Base-by-base conservation (phyloP, 2,113 vertebrate genomes). In the Oreochromis spilurus region DNA sequence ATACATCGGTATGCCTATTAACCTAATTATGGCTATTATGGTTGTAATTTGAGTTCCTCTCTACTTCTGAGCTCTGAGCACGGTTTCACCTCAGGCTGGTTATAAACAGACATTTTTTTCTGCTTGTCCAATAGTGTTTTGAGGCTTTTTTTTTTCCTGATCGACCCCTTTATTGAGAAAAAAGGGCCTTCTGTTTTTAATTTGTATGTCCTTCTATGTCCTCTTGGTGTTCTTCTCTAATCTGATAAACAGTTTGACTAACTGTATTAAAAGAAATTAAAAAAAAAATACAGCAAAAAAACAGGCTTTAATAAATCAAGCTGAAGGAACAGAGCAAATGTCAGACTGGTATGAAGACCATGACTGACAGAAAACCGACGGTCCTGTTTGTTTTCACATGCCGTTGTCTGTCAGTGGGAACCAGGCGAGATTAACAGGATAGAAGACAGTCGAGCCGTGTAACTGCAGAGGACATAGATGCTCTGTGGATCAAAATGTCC, bases 31-130 rank as follows among this genome's bases (percentile, higher is more conserved):
- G 52, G 3, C 81, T 58, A 87, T 88, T 45, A 77, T 67, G 84
- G 81, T 43, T 88, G 88, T 88, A 82, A 90, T 79, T 38, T 57
- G 52, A 86, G 82, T 55, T 77, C 14, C 60, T 38, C 34, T 31
- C 7, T 54, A 78, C 54, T 81, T 67, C 79, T 79, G 65, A 86
- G 53, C 53, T 5, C 72, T 53, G 38, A 14, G 40, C 84, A 55
- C 6, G 43, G 16, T 45, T 77, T 67, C 81, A 65, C 58, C 57
- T 82, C 84, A 17, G 85, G 72, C 11, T 26, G 4, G 6, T 82
- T 45, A 17, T 19, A 67, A 52, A 17, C 14, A 34, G 4, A 16
- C 6, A 0, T 34, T 43, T 19, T 58, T n/a, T 55, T 55, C 52
- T 36, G 3, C 57, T 48, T 48, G 7, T 87, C 67, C 57, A 26